phyloP scores from a whole-genome alignment of 2,888 invertebrate species.

The Melanchra persicariae region DNA sequence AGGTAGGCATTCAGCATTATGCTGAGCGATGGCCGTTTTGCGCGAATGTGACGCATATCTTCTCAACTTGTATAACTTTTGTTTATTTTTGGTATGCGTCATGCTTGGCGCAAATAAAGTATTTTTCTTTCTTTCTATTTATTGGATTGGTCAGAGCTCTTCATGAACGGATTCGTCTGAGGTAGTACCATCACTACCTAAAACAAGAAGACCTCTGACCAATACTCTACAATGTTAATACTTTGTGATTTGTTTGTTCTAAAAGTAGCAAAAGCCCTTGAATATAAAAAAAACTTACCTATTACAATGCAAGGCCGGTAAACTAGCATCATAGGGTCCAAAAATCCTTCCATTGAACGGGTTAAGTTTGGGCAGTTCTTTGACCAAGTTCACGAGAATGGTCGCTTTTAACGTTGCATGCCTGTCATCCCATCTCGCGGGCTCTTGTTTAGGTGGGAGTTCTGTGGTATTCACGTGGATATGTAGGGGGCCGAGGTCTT shows the following conservation, averaged over 20 bases:
- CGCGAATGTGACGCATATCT: no score
- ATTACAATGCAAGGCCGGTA: constrained; percentile 1
- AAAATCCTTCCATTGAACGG: neutral
- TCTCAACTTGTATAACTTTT: no score
- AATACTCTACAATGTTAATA: neutral
- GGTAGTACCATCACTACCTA: no score
- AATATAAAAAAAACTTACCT: constrained; percentile 14
- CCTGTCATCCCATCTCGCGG: constrained; percentile 8
- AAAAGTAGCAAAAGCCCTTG: neutral
- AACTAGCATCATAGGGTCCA: constrained; percentile 1
- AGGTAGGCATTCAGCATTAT: neutral
- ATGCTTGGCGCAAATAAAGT: no score
- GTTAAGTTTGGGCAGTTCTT: constrained; percentile 16
- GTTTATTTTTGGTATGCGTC: no score
- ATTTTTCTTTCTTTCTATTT: no score
- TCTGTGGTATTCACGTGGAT: constrained; percentile 12
- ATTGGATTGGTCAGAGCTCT: no score
- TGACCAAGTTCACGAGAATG: constrained; percentile 3
- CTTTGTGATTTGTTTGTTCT: neutral
- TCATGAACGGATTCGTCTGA: no score
- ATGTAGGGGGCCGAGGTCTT: constrained; percentile 25
- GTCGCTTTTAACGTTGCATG: constrained; percentile 11
- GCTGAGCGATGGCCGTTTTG: no score
- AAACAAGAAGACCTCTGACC: neutral
- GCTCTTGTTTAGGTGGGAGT: constrained; percentile 2